Evolutionary conservation across 1,140 invertebrate genomes (phyloP), one percentile per base, ranked within the genome.

Genomic region (Phthorimaea operculella): DNA sequence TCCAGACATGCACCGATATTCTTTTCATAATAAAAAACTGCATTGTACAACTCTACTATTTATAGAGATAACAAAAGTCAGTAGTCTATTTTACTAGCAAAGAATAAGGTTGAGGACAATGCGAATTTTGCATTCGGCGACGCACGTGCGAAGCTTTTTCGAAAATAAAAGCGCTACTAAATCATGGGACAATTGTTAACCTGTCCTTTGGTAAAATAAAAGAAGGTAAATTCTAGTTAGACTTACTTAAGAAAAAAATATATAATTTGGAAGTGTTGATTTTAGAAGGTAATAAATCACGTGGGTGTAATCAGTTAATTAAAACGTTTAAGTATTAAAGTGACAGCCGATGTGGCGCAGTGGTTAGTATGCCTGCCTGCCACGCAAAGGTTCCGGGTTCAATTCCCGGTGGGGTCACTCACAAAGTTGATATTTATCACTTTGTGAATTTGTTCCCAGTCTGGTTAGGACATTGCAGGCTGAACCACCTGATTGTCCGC

Each of bases 41-140:
- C 15, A 47, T 15, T 47, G 44, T 17, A 14, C 44, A 47, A 47
- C 21, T 28, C 21, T 28, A 47, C 10, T 39, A 39, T 39, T 39
- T 39, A 39, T 39, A 39, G 10, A 39, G 36, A 47, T 47, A 47
- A 47, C 44, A 47, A 47, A 47, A 47, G 44, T 17, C 44, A 47
- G 16, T 47, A 15, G 36, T 39, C n/a, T 39, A 39, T 39, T 39
- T 39, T 39, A 12, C 3, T 12, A 10, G n/a, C 36, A 39, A 39
- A 39, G 36, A 28, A 28, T 28, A 28, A 28, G 10, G 36, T n/a
- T 10, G n/a, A 39, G 3, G 36, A 39, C 8, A 39, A 39, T 39
- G 36, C 36, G 3, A 9, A 39, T 39, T 39, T 39, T n/a, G 36
- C n/a, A 39, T 39, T 39, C n/a, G 10, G 10, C 3, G 36, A 39